Evolutionary conservation across 2,797 vertebrate genomes (phyloP).

Genomic region (Helarctos malayanus): DNA sequence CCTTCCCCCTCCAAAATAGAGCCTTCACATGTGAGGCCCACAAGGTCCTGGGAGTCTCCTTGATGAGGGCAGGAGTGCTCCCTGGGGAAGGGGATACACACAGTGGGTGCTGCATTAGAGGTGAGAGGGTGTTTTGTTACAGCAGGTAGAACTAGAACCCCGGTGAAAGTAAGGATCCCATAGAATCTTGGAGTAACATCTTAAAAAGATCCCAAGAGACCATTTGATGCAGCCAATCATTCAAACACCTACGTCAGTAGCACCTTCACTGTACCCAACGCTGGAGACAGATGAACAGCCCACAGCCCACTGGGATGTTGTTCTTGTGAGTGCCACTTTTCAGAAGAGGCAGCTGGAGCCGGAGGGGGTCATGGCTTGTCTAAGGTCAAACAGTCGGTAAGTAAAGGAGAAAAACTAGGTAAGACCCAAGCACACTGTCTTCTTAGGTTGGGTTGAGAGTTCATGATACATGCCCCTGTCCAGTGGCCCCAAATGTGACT

Average conservation of each 20-base stretch:
- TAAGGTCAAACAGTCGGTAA: neutral
- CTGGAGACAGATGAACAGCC: neutral
- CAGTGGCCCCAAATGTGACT: neutral
- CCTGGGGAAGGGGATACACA: neutral
- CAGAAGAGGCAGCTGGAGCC: neutral
- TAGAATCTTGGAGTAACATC: neutral
- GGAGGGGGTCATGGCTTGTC: neutral
- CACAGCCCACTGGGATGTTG: neutral
- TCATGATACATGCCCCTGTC: neutral
- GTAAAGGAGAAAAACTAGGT: neutral
- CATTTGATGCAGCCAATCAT: neutral
- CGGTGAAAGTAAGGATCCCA: neutral
- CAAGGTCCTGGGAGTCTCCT: neutral
- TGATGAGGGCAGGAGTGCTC: neutral
- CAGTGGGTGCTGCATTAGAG: neutral
- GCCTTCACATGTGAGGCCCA: neutral
- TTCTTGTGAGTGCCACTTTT: neutral
- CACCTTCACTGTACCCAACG: neutral
- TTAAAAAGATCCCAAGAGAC: constrained; percentile 7
- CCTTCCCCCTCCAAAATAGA: neutral
- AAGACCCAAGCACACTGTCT: neutral
- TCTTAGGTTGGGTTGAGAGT: neutral
- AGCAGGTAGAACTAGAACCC: neutral
- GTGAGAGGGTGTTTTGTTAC: neutral
- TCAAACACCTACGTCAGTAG: neutral